Evolutionary conservation across 2,888 invertebrate species (phyloP).

Genomic region (Phania funesta): DNA sequence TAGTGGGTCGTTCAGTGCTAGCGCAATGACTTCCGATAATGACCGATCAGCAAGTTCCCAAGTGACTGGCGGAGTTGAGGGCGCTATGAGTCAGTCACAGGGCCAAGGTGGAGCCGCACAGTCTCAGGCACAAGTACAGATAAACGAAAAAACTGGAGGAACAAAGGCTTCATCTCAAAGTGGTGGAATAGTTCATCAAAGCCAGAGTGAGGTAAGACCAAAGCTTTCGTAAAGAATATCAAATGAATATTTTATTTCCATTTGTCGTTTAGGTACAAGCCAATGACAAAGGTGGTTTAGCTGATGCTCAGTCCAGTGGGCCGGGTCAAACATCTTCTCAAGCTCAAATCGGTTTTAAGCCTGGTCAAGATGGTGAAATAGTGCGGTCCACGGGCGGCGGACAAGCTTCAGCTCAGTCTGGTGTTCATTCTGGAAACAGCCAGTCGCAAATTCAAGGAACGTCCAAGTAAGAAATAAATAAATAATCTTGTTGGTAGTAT

Average conservation of each 20-base stretch:
- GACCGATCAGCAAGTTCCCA: constrained; percentile 86
- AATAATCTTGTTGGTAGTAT: not conserved
- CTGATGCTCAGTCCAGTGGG: constrained; percentile 92
- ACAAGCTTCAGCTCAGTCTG: constrained; percentile 89
- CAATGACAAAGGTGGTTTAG: constrained; percentile 90
- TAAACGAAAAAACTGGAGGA: constrained; percentile 88
- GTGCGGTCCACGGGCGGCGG: constrained; percentile 87
- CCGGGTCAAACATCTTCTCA: constrained; percentile 92
- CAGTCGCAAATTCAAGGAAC: constrained; percentile 92
- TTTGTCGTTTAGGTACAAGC: constrained; percentile 85
- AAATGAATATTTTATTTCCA: not conserved
- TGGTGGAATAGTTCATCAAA: constrained; percentile 88
- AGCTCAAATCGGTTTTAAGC: constrained; percentile 93
- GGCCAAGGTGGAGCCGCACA: constrained; percentile 87
- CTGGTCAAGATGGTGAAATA: constrained; percentile 82
- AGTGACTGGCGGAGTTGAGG: constrained; percentile 86
- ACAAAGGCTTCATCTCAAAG: constrained; percentile 89
- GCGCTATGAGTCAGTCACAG: constrained; percentile 88
- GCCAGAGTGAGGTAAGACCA: constrained; percentile 78
- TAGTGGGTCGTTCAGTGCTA: constrained; percentile 90
- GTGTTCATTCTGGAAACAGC: constrained; percentile 87
- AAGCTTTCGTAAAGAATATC: not conserved
- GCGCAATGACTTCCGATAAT: constrained; percentile 88
- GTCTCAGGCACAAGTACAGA: constrained; percentile 88
- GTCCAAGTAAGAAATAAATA: constrained; percentile 80